Conservation (phyloP, 2,797 vertebrate genomes). For the Lepilemur ruficaudatus region DNA sequence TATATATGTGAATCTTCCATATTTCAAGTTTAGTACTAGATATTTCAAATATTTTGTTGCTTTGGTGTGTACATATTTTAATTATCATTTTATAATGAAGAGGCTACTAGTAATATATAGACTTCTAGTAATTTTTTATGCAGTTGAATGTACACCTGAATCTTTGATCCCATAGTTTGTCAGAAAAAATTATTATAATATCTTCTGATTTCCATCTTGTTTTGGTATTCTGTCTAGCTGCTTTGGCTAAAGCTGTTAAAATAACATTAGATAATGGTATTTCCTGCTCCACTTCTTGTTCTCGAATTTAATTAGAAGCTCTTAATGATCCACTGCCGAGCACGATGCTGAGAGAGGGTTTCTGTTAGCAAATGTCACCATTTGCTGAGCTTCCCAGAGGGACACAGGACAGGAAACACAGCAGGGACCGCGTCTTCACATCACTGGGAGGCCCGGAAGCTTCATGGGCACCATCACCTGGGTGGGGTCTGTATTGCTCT, state of each 20-base stretch:
- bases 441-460: background rate
- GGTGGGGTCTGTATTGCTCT: accelerated
- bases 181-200: background rate
- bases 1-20: background rate
- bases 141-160: background rate
- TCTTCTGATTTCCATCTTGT: background rate
- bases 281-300: background rate
- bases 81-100: background rate
- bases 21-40: background rate
- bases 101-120: background rate
- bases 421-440: too few species aligned
- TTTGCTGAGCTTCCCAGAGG: background rate
- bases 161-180: background rate
- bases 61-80: background rate
- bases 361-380: background rate
- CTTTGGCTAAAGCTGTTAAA: background rate
- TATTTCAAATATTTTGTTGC: background rate
- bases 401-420: background rate
- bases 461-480: background rate
- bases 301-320: background rate
- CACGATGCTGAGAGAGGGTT: background rate
- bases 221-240: background rate
- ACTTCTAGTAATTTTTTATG: background rate
- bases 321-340: background rate
- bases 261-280: background rate